These are phyloP conservation scores for Hyaena hyaena DNA, from an alignment of 2,113 vertebrate genomes.

Conservation along the genomic window DNA sequence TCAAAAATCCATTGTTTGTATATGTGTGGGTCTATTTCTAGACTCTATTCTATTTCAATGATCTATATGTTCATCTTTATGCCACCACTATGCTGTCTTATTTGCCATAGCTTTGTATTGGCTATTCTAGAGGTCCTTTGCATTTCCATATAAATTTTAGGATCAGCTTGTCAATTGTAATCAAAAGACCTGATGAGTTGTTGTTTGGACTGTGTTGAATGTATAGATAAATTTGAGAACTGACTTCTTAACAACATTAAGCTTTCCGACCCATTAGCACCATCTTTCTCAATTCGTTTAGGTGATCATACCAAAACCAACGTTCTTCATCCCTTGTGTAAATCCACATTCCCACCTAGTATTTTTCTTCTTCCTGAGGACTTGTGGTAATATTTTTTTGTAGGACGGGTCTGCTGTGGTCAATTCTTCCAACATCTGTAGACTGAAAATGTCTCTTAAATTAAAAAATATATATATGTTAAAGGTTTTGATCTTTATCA, in stretches of 20 bases:
- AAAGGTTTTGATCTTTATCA: neutral
- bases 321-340: neutral
- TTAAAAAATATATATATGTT: neutral
- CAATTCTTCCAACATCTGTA: neutral
- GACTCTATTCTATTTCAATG: neutral
- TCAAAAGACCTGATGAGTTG: neutral
- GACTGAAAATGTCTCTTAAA: neutral
- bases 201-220: neutral
- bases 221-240: neutral
- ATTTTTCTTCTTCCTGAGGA: neutral
- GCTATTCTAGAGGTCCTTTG: neutral
- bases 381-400: neutral
- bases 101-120: neutral
- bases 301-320: neutral
- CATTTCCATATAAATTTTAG: neutral
- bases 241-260: neutral
- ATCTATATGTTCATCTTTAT: neutral
- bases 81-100: neutral
- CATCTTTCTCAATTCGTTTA: neutral
- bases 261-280: neutral
- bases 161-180: neutral
- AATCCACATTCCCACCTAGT: neutral
- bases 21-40: neutral
- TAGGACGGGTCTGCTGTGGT: neutral
- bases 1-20: neutral